Percentiles rank a stretch among this genome's conserved stretches.
These are phyloP conservation scores for Conomelus anceps DNA, from an alignment of 2,888 invertebrate species.

Conservation along the genomic window DNA sequence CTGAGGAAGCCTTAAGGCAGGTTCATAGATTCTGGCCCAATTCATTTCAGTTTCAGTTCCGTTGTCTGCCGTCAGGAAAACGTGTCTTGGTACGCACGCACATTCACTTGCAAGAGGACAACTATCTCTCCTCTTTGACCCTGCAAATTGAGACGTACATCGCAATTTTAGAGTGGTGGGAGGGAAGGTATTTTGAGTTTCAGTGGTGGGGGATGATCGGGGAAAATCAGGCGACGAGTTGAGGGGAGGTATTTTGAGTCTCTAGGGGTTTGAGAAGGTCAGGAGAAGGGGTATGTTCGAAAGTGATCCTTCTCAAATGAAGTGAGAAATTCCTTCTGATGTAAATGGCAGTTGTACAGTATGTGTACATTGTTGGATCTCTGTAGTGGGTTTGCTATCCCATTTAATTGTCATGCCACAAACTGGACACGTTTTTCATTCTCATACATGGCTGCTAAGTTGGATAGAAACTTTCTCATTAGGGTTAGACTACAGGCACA, in stretches of 20 bases:
- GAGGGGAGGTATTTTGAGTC: neutral
- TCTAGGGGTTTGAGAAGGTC: neutral
- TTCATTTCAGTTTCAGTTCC: neutral
- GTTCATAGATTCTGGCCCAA: too few species aligned
- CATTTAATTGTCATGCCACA: neutral
- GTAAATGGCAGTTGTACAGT: neutral
- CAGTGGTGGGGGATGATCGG: neutral
- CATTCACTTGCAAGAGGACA: too few species aligned
- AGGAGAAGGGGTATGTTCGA: neutral
- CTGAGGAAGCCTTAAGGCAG: too few species aligned
- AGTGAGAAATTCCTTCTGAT: neutral
- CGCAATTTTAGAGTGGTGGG: neutral
- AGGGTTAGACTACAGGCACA: neutral
- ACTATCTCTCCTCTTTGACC: neutral
- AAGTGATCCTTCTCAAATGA: neutral
- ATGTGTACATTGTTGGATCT: neutral
- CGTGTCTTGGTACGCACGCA: neutral
- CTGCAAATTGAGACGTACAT: neutral
- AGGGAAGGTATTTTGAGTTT: neutral
- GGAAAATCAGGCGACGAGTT: too few species aligned
- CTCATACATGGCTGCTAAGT: neutral
- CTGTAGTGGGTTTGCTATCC: neutral
- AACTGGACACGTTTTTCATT: neutral
- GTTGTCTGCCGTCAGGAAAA: neutral
- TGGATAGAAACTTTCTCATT: neutral